phyloP scores from a whole-genome alignment of 2,113 vertebrate genomes.

The Cheilinus undulatus region DNA sequence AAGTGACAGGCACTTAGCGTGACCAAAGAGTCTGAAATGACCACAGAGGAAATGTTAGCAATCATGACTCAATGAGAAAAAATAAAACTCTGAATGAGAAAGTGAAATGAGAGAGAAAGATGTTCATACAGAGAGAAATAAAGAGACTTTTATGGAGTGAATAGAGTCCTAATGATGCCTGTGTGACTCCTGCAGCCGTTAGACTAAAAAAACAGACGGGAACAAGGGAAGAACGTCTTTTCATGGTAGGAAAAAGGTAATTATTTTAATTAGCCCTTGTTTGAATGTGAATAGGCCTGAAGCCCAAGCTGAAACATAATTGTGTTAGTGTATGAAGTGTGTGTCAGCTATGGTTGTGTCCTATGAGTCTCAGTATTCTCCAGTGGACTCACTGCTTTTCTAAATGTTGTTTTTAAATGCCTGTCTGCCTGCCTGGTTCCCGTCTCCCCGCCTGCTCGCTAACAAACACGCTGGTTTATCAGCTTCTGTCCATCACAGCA shows the following conservation, averaged over 20 bases:
- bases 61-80: conserved; percentile 10
- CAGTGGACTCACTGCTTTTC: conserved; percentile 20
- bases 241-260: conserved; percentile 68
- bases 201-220: conserved; percentile 19
- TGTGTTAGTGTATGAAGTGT: not conserved
- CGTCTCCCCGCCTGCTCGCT: not conserved
- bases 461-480: not conserved
- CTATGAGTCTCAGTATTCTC: conserved; percentile 22
- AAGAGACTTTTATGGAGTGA: conserved; percentile 51
- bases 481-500: conserved; percentile 5
- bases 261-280: conserved; percentile 80
- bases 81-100: conserved; percentile 5
- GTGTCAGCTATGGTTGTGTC: not conserved
- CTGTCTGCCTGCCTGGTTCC: too few species aligned
- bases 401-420: not conserved
- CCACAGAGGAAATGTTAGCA: conserved; percentile 5
- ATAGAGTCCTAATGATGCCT: conserved; percentile 63
- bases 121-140: not conserved
- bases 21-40: not conserved
- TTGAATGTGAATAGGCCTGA: conserved; percentile 66
- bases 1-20: not conserved
- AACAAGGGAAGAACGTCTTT: conserved; percentile 29
- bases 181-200: conserved; percentile 50
- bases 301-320: conserved; percentile 36
- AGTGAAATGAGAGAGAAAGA: conserved; percentile 8